Evolutionary conservation across 1,140 invertebrate species (phyloP).

Genomic region (Euglossa dilemma): DNA sequence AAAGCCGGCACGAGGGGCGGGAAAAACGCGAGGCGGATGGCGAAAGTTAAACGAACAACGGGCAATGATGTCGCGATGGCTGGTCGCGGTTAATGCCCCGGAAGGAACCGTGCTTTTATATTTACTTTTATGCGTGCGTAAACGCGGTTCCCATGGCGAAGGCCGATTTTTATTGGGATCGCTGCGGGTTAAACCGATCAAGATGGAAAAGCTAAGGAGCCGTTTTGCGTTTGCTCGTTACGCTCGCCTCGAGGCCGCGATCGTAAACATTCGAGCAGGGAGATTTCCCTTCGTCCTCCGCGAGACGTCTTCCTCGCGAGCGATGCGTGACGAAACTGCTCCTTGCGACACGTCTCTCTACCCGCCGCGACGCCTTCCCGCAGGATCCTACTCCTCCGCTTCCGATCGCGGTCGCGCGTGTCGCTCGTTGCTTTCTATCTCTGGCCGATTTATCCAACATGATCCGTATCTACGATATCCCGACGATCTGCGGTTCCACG

Average conservation of each 20-base stretch:
- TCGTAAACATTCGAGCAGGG: slow-evolving; percentile 73
- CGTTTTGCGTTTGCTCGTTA: slow-evolving; percentile 76
- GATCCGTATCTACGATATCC: no score
- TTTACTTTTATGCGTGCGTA: slow-evolving; percentile 81
- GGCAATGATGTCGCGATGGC: slow-evolving; percentile 12
- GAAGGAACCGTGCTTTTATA: slow-evolving; percentile 79
- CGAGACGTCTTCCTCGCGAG: slow-evolving; percentile 51
- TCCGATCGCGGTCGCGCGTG: no score
- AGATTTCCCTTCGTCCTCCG: slow-evolving; percentile 50
- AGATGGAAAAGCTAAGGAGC: slow-evolving; percentile 80
- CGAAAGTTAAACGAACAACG: no score
- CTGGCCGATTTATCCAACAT: no score
- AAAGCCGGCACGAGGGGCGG: not conserved
- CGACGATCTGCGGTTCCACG: no score
- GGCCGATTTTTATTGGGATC: slow-evolving; percentile 78
- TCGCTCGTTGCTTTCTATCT: no score
- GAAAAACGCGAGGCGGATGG: not conserved
- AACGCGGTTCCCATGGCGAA: slow-evolving; percentile 68
- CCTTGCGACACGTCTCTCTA: slow-evolving; percentile 25
- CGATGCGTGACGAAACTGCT: slow-evolving; percentile 65
- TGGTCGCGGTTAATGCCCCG: slow-evolving; percentile 74
- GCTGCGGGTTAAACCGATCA: slow-evolving; percentile 80
- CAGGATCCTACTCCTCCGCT: slow-evolving; percentile 12
- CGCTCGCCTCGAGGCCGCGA: slow-evolving; percentile 58
- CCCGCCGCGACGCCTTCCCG: slow-evolving; percentile 14